Evolutionary conservation across 2,113 vertebrate species (phyloP).

Genomic region (Gadus macrocephalus): DNA sequence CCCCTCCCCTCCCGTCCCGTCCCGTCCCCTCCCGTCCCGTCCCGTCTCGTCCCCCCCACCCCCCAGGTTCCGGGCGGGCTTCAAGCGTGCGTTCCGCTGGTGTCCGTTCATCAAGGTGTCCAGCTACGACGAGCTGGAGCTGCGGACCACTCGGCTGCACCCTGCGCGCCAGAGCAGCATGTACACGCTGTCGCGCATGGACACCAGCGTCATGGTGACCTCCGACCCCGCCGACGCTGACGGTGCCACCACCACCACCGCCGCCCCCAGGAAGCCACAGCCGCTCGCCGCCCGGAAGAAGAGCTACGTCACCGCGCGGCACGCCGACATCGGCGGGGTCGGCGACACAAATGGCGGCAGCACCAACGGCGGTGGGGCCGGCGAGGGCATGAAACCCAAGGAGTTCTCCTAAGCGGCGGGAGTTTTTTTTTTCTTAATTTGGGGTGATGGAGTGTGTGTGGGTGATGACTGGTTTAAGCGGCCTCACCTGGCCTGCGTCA

Average conservation of each 20-base stretch:
- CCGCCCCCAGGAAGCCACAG: slow-evolving; percentile 43
- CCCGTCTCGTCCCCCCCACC: too few species aligned
- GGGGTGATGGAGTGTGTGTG: too few species aligned
- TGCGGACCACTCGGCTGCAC: slow-evolving; percentile 80
- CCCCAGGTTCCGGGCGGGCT: slow-evolving; percentile 90
- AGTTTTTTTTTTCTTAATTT: not conserved
- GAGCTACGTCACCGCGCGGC: slow-evolving; percentile 66
- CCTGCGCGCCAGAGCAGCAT: slow-evolving; percentile 87
- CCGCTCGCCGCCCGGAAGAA: slow-evolving; percentile 51
- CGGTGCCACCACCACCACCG: not conserved
- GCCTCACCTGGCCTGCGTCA: too few species aligned
- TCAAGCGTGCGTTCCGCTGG: slow-evolving; percentile 91
- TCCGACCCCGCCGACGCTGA: slow-evolving; percentile 70
- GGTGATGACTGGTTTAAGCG: too few species aligned
- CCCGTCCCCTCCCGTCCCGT: too few species aligned
- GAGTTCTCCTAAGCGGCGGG: slow-evolving; percentile 74
- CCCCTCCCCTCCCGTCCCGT: too few species aligned
- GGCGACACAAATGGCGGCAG: slow-evolving; percentile 45
- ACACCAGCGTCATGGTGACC: slow-evolving; percentile 80
- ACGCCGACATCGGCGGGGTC: slow-evolving; percentile 54
- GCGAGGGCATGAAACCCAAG: slow-evolving; percentile 66
- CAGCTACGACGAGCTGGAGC: slow-evolving; percentile 86
- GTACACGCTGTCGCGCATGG: slow-evolving; percentile 87
- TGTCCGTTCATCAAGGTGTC: slow-evolving; percentile 92
- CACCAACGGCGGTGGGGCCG: not conserved